These are phyloP conservation scores for Drosophila subsilvestris DNA, from an alignment of 2,888 invertebrate genomes.

Conservation along the genomic window DNA sequence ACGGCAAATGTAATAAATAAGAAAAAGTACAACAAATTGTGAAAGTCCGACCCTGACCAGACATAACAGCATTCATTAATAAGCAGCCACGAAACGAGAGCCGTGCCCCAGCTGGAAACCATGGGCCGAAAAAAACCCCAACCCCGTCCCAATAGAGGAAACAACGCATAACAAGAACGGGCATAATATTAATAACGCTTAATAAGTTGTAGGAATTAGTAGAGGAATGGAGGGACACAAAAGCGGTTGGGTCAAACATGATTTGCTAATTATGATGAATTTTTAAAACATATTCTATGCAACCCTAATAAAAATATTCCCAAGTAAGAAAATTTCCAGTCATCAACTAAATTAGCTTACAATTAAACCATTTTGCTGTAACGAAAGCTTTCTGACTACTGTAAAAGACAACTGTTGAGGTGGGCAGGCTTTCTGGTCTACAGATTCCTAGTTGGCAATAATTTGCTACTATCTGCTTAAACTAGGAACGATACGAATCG, in stretches of 20 bases:
- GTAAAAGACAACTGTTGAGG: not conserved
- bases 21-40: constrained; percentile 53
- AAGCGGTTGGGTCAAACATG: constrained; percentile 26
- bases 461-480: too few species aligned
- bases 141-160: constrained; percentile 23
- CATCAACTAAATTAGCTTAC: constrained; percentile 23
- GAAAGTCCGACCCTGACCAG: constrained; percentile 55
- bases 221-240: constrained; percentile 12
- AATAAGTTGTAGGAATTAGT: constrained; percentile 75
- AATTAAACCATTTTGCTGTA: constrained; percentile 18
- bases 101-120: constrained; percentile 46
- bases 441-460: not conserved
- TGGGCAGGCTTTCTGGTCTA: too few species aligned
- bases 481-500: too few species aligned
- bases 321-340: constrained; percentile 17
- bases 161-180: constrained; percentile 34
- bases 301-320: constrained; percentile 14
- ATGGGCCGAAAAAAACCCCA: constrained; percentile 8
- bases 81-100: constrained; percentile 58
- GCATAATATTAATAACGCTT: constrained; percentile 75
- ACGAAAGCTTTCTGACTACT: not conserved
- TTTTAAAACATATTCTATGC: constrained; percentile 26
- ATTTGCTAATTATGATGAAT: constrained; percentile 65
- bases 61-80: constrained; percentile 73
- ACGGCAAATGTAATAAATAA: constrained; percentile 77